Evolutionary conservation across 30 jellyfish, hydroid and myxozoan species (phyloP).

Genomic region (Aurelia aurita complex sp. Pacific): DNA sequence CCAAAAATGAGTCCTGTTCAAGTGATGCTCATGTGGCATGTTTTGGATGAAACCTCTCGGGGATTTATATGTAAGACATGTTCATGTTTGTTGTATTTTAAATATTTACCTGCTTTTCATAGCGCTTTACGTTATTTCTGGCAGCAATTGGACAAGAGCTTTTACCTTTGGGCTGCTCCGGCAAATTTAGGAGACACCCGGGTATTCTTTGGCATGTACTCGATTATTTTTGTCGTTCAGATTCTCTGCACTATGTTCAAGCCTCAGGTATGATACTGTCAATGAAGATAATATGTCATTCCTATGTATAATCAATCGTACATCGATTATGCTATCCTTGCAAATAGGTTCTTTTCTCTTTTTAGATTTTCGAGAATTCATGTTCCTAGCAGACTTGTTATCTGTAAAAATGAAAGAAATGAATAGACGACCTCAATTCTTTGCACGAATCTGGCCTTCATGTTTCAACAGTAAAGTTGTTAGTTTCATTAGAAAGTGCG

Average conservation of each 20-base stretch:
- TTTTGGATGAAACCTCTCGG: constrained; percentile 76
- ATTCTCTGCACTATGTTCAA: too few species aligned
- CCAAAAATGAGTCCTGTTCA: constrained; percentile 97
- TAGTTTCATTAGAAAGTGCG: constrained; percentile 72
- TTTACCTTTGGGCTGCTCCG: too few species aligned
- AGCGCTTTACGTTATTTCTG: too few species aligned
- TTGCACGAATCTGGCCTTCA: constrained; percentile 79
- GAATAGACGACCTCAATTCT: constrained; percentile 74
- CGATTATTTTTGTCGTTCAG: too few species aligned
- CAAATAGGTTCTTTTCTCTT: background rate
- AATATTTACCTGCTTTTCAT: too few species aligned
- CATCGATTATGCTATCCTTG: background rate
- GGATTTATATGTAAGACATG: constrained; percentile 64
- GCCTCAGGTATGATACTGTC: too few species aligned
- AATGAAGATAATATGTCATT: too few species aligned
- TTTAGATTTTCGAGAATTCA: constrained; percentile 77
- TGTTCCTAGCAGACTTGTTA: constrained; percentile 83
- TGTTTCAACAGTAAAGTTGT: constrained; percentile 74
- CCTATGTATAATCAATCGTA: too few species aligned
- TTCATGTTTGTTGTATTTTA: too few species aligned
- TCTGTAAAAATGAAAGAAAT: constrained; percentile 85
- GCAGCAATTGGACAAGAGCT: too few species aligned
- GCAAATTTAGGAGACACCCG: too few species aligned
- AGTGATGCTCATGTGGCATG: constrained; percentile 91
- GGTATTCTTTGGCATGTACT: too few species aligned